phyloP scores from a whole-genome alignment of 2,888 invertebrate genomes.

The Xestia c-nigrum region DNA sequence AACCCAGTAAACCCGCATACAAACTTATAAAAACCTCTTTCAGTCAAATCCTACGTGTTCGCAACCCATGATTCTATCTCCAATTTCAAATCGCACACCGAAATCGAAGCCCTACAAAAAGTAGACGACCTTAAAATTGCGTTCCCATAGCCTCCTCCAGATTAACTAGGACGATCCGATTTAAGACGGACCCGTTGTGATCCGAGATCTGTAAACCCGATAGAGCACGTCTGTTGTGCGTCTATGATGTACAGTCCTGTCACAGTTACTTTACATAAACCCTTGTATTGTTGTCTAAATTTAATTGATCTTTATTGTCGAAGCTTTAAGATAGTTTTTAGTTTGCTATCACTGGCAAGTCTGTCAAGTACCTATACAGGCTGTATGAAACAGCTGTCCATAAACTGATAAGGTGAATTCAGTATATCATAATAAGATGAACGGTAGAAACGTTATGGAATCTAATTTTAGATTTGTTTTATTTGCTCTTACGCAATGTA shows the following conservation, averaged over 20 bases:
- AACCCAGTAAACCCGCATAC: not conserved
- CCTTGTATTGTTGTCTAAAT: not conserved
- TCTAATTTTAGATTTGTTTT: too few species aligned
- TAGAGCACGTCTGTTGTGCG: conserved; percentile 62
- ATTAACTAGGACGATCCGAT: conserved; percentile 65
- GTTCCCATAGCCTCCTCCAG: conserved; percentile 46
- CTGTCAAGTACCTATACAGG: too few species aligned
- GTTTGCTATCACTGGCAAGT: not conserved
- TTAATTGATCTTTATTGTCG: not conserved
- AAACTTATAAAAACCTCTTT: not conserved
- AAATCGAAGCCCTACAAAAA: conserved; percentile 46
- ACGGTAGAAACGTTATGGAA: too few species aligned
- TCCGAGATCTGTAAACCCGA: conserved; percentile 53
- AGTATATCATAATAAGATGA: too few species aligned
- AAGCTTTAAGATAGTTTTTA: not conserved
- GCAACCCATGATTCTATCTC: conserved; percentile 28
- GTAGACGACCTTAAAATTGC: conserved; percentile 38
- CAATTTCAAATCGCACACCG: conserved; percentile 30
- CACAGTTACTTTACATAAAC: not conserved
- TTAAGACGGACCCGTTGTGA: conserved; percentile 54
- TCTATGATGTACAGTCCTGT: conserved; percentile 41
- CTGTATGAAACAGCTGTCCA: too few species aligned
- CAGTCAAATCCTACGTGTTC: conserved; percentile 14
- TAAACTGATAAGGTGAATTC: too few species aligned
- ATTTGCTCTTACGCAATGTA: too few species aligned